A percentile compares a stretch with the other conserved stretches of the same genome.
Evolutionary conservation across 23 tunicate species (phyloP).

Genomic region (Trididemnum miniatum): DNA sequence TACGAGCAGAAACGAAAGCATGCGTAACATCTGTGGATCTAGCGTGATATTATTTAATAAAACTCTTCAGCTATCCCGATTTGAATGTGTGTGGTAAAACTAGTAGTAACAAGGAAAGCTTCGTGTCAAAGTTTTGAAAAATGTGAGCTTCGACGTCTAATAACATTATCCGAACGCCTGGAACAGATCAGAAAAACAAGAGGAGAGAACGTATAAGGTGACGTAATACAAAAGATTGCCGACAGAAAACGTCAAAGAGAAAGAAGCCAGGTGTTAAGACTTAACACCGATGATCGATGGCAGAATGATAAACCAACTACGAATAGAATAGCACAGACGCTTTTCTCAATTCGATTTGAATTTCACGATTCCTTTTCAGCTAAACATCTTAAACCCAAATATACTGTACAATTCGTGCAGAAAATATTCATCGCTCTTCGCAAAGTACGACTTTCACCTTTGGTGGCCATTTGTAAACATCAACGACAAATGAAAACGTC

Average conservation of each 20-base stretch:
- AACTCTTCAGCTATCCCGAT: not conserved
- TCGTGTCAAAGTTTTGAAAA: not conserved
- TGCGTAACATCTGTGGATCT: too few relatives aligned
- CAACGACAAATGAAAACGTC: not conserved
- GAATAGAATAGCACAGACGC: not conserved
- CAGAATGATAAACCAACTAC: not conserved
- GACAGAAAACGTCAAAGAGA: slow-evolving; percentile 28
- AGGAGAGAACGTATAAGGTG: not conserved
- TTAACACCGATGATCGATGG: slow-evolving; percentile 13
- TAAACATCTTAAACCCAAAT: too few relatives aligned
- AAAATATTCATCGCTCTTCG: too few relatives aligned
- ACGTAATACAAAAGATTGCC: slow-evolving; percentile 17
- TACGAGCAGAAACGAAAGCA: not conserved
- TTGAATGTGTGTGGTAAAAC: not conserved
- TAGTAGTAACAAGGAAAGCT: not conserved
- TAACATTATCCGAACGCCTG: slow-evolving; percentile 6
- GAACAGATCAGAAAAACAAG: not conserved
- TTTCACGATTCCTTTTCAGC: too few relatives aligned
- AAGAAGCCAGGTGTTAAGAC: slow-evolving; percentile 23
- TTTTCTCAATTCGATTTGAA: too few relatives aligned
- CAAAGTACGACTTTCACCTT: not conserved
- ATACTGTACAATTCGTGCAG: too few relatives aligned
- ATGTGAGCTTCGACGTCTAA: not conserved
- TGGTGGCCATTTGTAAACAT: not conserved
- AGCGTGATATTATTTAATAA: not conserved